Conservation (phyloP, 2,113 vertebrate genomes). For the Festucalex cinctus region DNA sequence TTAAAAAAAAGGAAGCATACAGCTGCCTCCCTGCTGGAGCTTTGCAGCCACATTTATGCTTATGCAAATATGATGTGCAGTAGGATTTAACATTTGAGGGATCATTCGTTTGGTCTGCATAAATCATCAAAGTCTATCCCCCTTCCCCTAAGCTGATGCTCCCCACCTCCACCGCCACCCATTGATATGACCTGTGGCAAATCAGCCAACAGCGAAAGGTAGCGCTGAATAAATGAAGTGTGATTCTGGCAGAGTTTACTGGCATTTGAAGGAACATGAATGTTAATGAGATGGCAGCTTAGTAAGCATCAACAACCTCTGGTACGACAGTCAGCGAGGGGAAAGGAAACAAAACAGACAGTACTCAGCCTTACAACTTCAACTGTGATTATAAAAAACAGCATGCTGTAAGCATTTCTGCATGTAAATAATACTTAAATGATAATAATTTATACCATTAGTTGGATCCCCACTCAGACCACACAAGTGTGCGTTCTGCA, state of each 20-base stretch:
- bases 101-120: conserved; percentile 37
- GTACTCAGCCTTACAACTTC: conserved; percentile 43
- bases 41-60: conserved; percentile 43
- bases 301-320: conserved; percentile 30
- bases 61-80: conserved; percentile 37
- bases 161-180: conserved; percentile 19
- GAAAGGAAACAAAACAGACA: conserved; percentile 14
- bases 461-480: background rate
- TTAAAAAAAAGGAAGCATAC: conserved; percentile 18
- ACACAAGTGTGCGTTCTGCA: conserved; percentile 22
- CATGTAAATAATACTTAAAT: conserved; percentile 12
- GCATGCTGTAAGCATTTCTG: conserved; percentile 5
- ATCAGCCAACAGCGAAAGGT: conserved; percentile 26
- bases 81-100: conserved; percentile 30
- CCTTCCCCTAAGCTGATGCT: background rate
- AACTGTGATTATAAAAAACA: conserved; percentile 10
- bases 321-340: conserved; percentile 16
- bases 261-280: conserved; percentile 40
- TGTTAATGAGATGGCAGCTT: conserved; percentile 49
- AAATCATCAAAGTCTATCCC: conserved; percentile 32
- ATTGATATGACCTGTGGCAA: conserved; percentile 56
- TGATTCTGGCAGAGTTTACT: conserved; percentile 40
- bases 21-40: conserved; percentile 31
- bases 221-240: conserved; percentile 35
- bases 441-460: background rate